Evolutionary conservation across 2,888 invertebrate genomes (phyloP), one percentile per base, ranked within the genome.

Genomic region (Spilarctia lutea): DNA sequence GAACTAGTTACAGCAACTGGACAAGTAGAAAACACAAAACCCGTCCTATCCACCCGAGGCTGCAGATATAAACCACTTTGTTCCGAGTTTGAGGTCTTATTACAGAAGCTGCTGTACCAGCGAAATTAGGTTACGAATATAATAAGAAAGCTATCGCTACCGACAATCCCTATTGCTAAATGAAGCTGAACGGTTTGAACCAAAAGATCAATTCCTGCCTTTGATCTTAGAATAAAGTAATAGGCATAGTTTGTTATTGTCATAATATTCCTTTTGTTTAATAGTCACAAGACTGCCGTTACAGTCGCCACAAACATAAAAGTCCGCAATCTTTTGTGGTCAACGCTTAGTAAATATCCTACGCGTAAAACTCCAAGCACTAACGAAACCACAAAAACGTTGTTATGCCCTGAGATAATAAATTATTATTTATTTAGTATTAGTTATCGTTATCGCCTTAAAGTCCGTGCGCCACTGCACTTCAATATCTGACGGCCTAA

Each of bases 361-460:
- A 35, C 24, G n/a, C 45, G 27, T 52, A 66, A 72, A 72, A 13
- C 66, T 42, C 72, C 39, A 60, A 24, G 42, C 24, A 67, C 45
- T 24, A 63, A 73, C 27, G 10, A 48, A 68, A 69, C 66, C 56
- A 65, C 60, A 66, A 60, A 71, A 71, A 66, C 66, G 20, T 30
- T 10, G 27, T 74, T 69, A 24, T 35, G 42, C n/a, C 20, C 30
- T 11, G 33, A 33, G 71, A 45, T 33, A 45, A 11, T 33, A 60
- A 45, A 33, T 48, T 72, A 71, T 74, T 72, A 67, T 42, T 74
- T 74, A n/a, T n/a, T 60, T 33, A 18, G 33, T 67, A 45, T 71
- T 74, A 67, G 39, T 75, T 71, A 71, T 68, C 68, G 68, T 72
- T 76, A 71, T 72, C 70, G 35, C 72, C 27, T 68, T 68, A 60